These are phyloP conservation scores for Apamea anceps DNA, from an alignment of 2,888 invertebrate species.

Conservation along the genomic window DNA sequence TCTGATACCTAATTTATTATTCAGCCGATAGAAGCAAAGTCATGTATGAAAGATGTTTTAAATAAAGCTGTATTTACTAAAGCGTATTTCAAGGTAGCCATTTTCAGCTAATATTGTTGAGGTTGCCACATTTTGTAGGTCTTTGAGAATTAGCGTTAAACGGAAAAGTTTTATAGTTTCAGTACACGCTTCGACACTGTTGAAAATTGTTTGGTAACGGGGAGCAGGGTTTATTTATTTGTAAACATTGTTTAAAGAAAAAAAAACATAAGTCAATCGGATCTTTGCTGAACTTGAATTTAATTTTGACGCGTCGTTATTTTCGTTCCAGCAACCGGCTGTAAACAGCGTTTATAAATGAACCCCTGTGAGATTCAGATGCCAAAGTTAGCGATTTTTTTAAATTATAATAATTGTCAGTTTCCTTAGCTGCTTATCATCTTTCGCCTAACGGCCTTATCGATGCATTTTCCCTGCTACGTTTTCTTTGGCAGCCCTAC, in stretches of 20 bases:
- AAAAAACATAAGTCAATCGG: background rate
- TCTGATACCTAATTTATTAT: background rate
- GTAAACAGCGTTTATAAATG: background rate
- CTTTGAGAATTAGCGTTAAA: background rate
- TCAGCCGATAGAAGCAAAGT: background rate
- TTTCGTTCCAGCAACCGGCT: too few species aligned
- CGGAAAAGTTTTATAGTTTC: background rate
- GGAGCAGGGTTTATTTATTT: background rate
- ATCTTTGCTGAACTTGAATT: background rate
- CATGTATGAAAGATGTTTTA: background rate
- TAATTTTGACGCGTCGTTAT: too few species aligned
- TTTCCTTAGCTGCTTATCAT: background rate
- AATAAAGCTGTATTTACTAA: constrained; percentile 1
- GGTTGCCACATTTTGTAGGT: background rate
- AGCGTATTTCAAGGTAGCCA: background rate
- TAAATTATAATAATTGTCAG: background rate
- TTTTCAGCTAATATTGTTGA: background rate
- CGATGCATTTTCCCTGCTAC: background rate
- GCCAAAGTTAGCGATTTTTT: background rate
- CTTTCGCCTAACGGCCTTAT: background rate
- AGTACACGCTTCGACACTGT: background rate
- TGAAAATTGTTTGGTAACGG: background rate
- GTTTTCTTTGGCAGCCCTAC: constrained; percentile 7
- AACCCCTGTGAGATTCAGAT: background rate
- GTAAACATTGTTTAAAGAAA: background rate